Percentiles rank a stretch among this genome's conserved stretches.
Conservation (phyloP, 2,797 vertebrate species). For the Liparis tanakae region DNA sequence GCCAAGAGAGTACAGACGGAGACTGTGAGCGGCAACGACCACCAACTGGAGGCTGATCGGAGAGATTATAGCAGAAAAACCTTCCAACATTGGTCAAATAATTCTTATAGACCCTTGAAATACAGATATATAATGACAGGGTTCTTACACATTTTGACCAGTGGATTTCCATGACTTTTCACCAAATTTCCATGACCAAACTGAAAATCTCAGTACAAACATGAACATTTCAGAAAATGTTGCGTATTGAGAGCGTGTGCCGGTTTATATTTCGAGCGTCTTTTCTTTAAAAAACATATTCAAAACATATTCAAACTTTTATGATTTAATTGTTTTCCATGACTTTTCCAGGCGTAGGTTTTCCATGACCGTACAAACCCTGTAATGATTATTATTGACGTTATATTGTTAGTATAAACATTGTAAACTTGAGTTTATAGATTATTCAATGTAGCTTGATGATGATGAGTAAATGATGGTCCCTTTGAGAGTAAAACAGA, state of each 20-base stretch:
- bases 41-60: neutral
- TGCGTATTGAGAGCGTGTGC: too few species aligned
- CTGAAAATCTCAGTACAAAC: too few species aligned
- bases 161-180: too few species aligned
- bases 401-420: neutral
- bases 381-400: neutral
- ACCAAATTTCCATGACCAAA: too few species aligned
- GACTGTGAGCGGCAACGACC: neutral
- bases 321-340: too few species aligned
- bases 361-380: too few species aligned
- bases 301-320: too few species aligned
- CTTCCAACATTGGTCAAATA: neutral
- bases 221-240: too few species aligned
- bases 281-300: too few species aligned
- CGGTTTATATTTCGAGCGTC: too few species aligned
- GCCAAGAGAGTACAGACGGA: neutral
- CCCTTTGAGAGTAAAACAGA: neutral
- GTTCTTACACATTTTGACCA: too few species aligned
- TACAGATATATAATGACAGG: neutral
- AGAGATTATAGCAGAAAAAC: neutral
- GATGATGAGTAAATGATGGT: neutral
- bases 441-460: neutral
- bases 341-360: too few species aligned
- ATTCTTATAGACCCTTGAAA: neutral
- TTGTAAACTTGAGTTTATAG: neutral